Conservation (phyloP, 2,888 invertebrate genomes). For the Tuta absoluta region DNA sequence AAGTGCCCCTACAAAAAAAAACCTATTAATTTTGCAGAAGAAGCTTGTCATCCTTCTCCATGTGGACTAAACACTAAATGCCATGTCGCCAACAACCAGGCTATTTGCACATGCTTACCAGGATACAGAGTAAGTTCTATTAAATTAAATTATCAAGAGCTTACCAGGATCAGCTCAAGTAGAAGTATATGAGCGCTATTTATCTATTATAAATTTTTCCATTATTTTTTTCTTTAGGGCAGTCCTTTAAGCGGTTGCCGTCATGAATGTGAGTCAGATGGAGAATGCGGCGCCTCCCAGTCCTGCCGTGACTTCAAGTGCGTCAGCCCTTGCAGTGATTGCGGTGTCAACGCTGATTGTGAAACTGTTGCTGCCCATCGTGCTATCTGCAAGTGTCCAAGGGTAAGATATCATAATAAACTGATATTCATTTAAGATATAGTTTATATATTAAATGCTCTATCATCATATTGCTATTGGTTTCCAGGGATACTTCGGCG, state of each 20-base stretch:
- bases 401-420: slow-evolving; percentile 67
- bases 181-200: too few relatives aligned
- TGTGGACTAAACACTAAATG: slow-evolving; percentile 91
- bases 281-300: slow-evolving; percentile 86
- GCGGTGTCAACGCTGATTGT: slow-evolving; percentile 90
- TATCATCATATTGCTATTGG: background rate
- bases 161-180: too few relatives aligned
- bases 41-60: slow-evolving; percentile 90
- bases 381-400: slow-evolving; percentile 89
- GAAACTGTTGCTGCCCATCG: slow-evolving; percentile 87
- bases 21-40: slow-evolving; percentile 79
- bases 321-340: slow-evolving; percentile 87
- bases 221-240: slow-evolving; percentile 74
- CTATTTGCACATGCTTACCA: slow-evolving; percentile 89
- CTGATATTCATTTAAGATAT: background rate
- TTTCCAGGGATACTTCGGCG: slow-evolving; percentile 87
- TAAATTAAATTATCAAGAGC: background rate
- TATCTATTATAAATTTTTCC: too few relatives aligned
- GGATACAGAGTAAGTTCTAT: slow-evolving; percentile 81
- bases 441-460: background rate
- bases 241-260: slow-evolving; percentile 89
- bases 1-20: background rate
- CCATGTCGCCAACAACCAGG: slow-evolving; percentile 87
- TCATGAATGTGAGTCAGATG: slow-evolving; percentile 90
- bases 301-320: slow-evolving; percentile 89